Percentiles rank a stretch among this genome's conserved stretches.
phyloP scores from a whole-genome alignment of 2,797 vertebrate genomes.

The Cyclura pinguis region DNA sequence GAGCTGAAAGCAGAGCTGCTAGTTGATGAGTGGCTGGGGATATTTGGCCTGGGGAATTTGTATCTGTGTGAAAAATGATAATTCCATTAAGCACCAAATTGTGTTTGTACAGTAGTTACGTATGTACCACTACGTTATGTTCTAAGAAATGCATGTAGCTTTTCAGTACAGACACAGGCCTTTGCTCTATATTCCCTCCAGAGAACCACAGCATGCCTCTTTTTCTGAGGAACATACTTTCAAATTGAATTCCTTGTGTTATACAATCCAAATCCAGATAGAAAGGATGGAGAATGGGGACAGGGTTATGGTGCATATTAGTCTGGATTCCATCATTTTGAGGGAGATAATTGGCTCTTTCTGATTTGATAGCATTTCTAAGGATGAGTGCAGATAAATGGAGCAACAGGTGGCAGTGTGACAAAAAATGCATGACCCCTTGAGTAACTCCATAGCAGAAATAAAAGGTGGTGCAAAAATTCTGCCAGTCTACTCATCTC shows the following conservation, averaged over 20 bases:
- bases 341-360: not conserved
- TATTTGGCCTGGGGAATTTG: constrained; percentile 44
- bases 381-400: not conserved
- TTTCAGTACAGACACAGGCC: not conserved
- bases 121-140: not conserved
- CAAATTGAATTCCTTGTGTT: not conserved
- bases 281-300: not conserved
- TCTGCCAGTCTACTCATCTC: not conserved
- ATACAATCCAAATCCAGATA: too few relatives aligned
- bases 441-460: not conserved
- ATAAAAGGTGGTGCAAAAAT: not conserved
- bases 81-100: constrained; percentile 41
- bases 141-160: not conserved
- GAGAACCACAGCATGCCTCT: constrained; percentile 19
- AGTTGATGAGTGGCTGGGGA: not conserved
- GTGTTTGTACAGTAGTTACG: constrained; percentile 34
- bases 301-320: not conserved
- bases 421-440: not conserved
- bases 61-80: constrained; percentile 32
- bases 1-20: constrained; percentile 26
- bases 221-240: not conserved
- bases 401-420: not conserved
- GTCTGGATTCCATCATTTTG: not conserved
- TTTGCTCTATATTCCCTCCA: constrained; percentile 39
- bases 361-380: not conserved